phyloP scores from a whole-genome alignment of 1,140 invertebrate genomes.

The Globodera rostochiensis region DNA sequence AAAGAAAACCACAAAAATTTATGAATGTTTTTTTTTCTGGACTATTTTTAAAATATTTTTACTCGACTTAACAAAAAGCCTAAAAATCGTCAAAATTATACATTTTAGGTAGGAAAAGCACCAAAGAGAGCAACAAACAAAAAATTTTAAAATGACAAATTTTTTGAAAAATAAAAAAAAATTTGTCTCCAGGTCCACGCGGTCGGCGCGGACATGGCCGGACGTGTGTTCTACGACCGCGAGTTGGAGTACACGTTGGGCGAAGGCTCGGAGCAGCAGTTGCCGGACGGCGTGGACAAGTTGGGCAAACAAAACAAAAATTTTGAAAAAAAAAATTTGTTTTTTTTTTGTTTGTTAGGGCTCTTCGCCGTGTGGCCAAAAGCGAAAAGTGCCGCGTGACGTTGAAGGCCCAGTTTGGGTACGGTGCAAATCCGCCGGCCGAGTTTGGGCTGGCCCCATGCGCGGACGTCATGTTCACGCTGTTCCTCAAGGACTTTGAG shows the following conservation, averaged over 20 bases:
- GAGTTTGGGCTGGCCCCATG: conserved; percentile 79
- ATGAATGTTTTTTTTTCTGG: too few relatives aligned
- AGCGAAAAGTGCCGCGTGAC: conserved; percentile 79
- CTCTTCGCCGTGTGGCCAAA: conserved; percentile 80
- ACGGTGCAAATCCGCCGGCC: conserved; percentile 75
- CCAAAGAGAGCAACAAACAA: too few relatives aligned
- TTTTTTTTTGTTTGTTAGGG: conserved; percentile 65
- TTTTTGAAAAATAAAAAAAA: too few relatives aligned
- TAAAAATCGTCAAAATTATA: too few relatives aligned
- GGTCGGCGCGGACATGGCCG: conserved; percentile 74
- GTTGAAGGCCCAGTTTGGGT: conserved; percentile 79
- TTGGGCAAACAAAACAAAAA: neutral
- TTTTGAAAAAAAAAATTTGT: neutral
- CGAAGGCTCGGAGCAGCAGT: conserved; percentile 77
- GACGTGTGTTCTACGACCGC: conserved; percentile 74
- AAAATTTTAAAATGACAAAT: too few relatives aligned
- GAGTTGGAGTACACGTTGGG: conserved; percentile 83
- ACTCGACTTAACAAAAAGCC: too few relatives aligned
- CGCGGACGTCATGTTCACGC: conserved; percentile 76
- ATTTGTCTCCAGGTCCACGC: conserved; percentile 72
- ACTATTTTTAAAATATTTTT: too few relatives aligned
- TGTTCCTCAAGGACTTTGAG: conserved; percentile 75
- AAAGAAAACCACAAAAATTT: too few relatives aligned
- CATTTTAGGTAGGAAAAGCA: too few relatives aligned
- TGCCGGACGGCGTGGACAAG: conserved; percentile 81